Evolutionary conservation across 2,113 vertebrate species (phyloP).

Genomic region (Otis tarda): DNA sequence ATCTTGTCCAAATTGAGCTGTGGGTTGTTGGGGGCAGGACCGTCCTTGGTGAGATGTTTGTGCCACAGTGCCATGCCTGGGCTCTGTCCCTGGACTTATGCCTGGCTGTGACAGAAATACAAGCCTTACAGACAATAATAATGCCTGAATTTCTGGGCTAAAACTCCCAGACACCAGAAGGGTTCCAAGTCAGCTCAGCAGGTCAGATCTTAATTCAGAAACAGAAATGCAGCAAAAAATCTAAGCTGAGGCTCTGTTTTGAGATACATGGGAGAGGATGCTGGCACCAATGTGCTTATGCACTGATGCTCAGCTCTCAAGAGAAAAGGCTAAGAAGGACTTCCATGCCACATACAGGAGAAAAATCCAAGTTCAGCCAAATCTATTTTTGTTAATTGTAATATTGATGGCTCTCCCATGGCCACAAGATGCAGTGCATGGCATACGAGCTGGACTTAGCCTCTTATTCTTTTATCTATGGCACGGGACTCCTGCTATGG

Average conservation of each 20-base stretch:
- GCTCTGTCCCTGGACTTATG: not conserved
- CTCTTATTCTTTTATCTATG: not conserved
- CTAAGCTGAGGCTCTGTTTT: not conserved
- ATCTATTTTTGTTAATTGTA: not conserved
- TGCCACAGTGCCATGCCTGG: not conserved
- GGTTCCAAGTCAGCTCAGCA: not conserved
- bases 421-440: fast-evolving
- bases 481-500: not conserved
- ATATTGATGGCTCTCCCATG: fast-evolving
- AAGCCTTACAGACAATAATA: not conserved
- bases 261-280: not conserved
- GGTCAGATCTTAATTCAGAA: not conserved
- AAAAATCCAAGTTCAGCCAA: not conserved
- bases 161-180: not conserved
- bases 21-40: not conserved
- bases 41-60: not conserved
- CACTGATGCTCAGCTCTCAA: not conserved
- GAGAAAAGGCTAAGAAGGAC: not conserved
- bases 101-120: not conserved
- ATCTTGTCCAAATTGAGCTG: not conserved
- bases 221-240: not conserved
- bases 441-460: not conserved
- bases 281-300: not conserved
- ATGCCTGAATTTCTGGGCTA: not conserved
- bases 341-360: fast-evolving